These are phyloP conservation scores for Globodera rostochiensis DNA, from an alignment of 1,140 invertebrate genomes.

Conservation along the genomic window DNA sequence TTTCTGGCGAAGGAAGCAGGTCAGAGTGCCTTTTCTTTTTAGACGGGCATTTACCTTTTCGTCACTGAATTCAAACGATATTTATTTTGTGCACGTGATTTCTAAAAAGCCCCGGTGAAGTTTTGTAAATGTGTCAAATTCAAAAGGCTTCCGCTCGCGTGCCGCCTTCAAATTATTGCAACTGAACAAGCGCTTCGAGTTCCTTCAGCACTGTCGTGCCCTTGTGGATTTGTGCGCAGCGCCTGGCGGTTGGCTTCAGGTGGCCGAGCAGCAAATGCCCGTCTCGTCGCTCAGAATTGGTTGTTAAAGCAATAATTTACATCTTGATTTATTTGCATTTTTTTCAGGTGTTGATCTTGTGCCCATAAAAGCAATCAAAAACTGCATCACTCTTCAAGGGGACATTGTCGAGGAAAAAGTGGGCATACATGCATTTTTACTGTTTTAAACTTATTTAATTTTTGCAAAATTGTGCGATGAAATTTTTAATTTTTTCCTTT, in stretches of 20 bases:
- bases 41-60: no score
- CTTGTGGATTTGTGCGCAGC: slow-evolving; percentile 97
- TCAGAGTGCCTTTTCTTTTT: slow-evolving; percentile 65
- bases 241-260: slow-evolving; percentile 99
- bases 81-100: neutral
- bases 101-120: neutral
- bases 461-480: no score
- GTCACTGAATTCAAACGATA: no score
- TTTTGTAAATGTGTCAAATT: slow-evolving; percentile 25
- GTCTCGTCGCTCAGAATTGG: slow-evolving; percentile 89
- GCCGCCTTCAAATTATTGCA: slow-evolving; percentile 98
- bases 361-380: slow-evolving; percentile 87
- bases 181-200: slow-evolving; percentile 93
- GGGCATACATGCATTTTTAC: no score
- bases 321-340: neutral
- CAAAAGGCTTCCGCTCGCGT: slow-evolving; percentile 87
- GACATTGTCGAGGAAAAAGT: slow-evolving; percentile 90
- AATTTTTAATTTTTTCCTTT: neutral
- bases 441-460: neutral
- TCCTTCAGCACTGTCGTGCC: slow-evolving; percentile 91
- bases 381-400: slow-evolving; percentile 83
- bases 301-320: slow-evolving; percentile 52
- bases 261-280: slow-evolving; percentile 96
- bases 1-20: slow-evolving; percentile 97
- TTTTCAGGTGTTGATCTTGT: slow-evolving; percentile 85